Evolutionary conservation across 2,888 invertebrate species (phyloP).

Genomic region (Cryptus armator): DNA sequence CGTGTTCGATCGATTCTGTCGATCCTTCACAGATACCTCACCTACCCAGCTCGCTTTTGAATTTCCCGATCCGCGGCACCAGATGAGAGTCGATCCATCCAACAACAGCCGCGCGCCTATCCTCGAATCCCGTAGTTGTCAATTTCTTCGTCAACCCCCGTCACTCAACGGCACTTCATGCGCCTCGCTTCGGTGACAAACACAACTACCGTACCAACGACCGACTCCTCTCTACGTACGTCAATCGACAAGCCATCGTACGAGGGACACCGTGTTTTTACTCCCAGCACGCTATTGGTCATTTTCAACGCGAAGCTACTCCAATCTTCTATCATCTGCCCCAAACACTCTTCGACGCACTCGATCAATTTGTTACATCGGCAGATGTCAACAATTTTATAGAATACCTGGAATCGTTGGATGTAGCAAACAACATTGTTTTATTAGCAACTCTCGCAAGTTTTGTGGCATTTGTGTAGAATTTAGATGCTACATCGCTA

Average conservation of each 20-base stretch:
- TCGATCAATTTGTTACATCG: constrained; percentile 19
- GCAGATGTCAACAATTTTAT: background rate
- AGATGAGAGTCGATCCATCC: constrained; percentile 53
- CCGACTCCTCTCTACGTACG: constrained; percentile 49
- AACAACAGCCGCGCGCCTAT: constrained; percentile 36
- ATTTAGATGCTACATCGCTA: no score
- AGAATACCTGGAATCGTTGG: background rate
- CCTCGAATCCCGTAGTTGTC: constrained; percentile 58
- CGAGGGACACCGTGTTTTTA: constrained; percentile 12
- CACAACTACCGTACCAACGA: constrained; percentile 28
- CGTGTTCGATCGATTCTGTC: constrained; percentile 58
- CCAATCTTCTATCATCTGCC: background rate
- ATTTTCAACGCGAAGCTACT: constrained; percentile 11
- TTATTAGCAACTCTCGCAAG: background rate
- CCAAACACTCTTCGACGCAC: constrained; percentile 13
- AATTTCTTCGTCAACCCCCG: constrained; percentile 66
- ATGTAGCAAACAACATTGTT: background rate
- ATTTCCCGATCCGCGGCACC: constrained; percentile 46
- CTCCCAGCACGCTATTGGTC: constrained; percentile 23
- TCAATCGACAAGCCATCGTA: constrained; percentile 54
- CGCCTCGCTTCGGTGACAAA: constrained; percentile 54
- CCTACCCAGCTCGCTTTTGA: constrained; percentile 20
- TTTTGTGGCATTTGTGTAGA: background rate
- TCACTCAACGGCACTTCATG: constrained; percentile 62
- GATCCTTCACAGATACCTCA: constrained; percentile 20